Evolutionary conservation across 2,888 invertebrate genomes (phyloP), one percentile per base, ranked within the genome.

Genomic region (Nephrocerus scutellatus): DNA sequence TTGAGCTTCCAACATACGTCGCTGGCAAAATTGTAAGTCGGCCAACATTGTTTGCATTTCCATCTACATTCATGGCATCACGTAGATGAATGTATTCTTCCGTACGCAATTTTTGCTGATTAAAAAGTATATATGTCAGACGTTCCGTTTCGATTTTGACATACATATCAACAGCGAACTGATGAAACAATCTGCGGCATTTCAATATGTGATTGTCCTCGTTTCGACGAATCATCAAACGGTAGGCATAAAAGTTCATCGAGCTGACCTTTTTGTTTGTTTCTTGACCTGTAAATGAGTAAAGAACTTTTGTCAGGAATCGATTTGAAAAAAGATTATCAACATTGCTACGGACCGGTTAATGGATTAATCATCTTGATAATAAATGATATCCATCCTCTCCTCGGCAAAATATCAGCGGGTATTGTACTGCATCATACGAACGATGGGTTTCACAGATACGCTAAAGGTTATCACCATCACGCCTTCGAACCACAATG

Each of bases 11-110:
- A 10, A 34, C 16, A 22, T 33, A 42, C 6, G 34, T 33, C 10
- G 42, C 23, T 22, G 33, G 33, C n/a, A 38, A 30, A 29, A 42
- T 38, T 12, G 25, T 29, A 13, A 38, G n/a, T n/a, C n/a, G n/a
- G n/a, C n/a, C n/a, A n/a, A n/a, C 12, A 10, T 20, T 6, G 24
- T 25, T 19, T 37, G 36, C 31, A 50, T 40, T n/a, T n/a, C n/a
- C n/a, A n/a, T n/a, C n/a, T n/a, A 57, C 58, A 46, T 60, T n/a
- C n/a, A n/a, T n/a, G n/a, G 57, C 58, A 46, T 60, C 57, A 30
- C 60, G 50, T 41, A 66, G 37, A 49, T 68, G 57, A 51, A 51
- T 36, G 52, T 62, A 43, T 47, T 43, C 41, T 41, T 53, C 51
- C 41, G 52, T 30, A 29, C 47, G 41, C 33, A 60, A 39, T 36